These are phyloP conservation scores for Molossus alvarezi DNA, from an alignment of 2,797 vertebrate genomes.

Conservation along the genomic window DNA sequence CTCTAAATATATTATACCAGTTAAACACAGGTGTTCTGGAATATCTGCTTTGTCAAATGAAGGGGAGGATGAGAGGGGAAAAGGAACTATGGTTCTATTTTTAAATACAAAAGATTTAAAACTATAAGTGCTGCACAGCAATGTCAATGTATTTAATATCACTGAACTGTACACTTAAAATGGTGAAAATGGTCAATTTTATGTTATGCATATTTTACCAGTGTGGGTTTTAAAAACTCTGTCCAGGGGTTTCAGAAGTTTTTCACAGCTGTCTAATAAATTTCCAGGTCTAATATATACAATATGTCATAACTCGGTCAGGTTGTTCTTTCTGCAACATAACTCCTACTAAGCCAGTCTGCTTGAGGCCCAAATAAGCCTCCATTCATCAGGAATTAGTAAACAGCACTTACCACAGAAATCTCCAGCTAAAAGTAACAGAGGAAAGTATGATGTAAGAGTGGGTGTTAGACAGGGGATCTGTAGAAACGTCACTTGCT, in stretches of 20 bases:
- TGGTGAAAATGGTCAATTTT: neutral
- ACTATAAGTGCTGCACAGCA: neutral
- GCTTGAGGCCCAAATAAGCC: neutral
- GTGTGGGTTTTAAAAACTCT: neutral
- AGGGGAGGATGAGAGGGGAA: neutral
- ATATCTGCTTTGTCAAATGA: neutral
- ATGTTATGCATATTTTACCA: neutral
- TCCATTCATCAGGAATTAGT: neutral
- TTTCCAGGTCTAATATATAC: neutral
- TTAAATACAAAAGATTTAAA: constrained; percentile 1
- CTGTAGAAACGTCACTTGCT: neutral
- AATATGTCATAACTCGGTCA: neutral
- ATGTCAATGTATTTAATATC: neutral
- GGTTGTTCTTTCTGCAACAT: neutral
- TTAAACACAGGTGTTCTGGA: neutral
- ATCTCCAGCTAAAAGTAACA: constrained; percentile 50
- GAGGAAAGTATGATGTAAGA: neutral
- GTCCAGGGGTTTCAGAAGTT: constrained; percentile 7
- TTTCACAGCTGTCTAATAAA: neutral
- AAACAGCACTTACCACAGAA: neutral
- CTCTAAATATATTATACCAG: neutral
- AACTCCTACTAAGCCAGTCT: neutral
- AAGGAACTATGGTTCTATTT: neutral
- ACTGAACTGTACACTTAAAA: neutral
- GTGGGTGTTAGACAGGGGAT: neutral